These are phyloP conservation scores for Mnemiopsis leidyi DNA, from an alignment of 37 sponge, comb jelly and placozoan genomes.

Conservation along the genomic window DNA sequence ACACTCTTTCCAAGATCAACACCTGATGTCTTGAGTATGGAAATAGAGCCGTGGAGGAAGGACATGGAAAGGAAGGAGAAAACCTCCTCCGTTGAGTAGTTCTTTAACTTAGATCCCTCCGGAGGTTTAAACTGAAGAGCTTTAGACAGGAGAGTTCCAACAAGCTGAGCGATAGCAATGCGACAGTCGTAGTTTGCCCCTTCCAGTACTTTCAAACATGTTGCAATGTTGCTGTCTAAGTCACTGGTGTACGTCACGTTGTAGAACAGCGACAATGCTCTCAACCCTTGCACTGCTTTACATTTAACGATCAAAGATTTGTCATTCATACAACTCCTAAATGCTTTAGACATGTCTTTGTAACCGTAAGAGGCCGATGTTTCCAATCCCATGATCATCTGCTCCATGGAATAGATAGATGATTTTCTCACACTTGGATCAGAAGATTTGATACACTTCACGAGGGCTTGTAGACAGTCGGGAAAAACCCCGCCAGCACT, in stretches of 20 bases:
- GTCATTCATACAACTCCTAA: constrained; percentile 75
- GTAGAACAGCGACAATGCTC: constrained; percentile 69
- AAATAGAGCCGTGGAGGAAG: constrained; percentile 77
- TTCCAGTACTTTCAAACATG: constrained; percentile 79
- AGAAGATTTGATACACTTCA: constrained; percentile 71
- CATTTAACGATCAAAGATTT: constrained; percentile 73
- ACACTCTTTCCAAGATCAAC: constrained; percentile 78
- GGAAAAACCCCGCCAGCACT: constrained; percentile 75
- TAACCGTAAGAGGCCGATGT: constrained; percentile 79
- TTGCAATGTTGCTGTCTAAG: constrained; percentile 75
- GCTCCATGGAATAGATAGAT: background rate
- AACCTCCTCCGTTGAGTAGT: constrained; percentile 74
- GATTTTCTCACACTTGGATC: constrained; percentile 68
- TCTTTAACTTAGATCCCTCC: constrained; percentile 67
- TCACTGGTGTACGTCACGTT: constrained; percentile 77
- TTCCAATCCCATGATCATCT: constrained; percentile 80
- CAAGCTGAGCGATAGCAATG: constrained; percentile 75
- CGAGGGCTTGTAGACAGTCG: constrained; percentile 74
- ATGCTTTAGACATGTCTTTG: constrained; percentile 86
- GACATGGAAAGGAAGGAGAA: constrained; percentile 76
- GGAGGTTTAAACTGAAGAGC: constrained; percentile 76
- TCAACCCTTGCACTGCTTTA: constrained; percentile 79
- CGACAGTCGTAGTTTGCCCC: constrained; percentile 83
- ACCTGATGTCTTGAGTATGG: constrained; percentile 76
- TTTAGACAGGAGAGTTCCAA: constrained; percentile 75